phyloP scores from a whole-genome alignment of 2,888 invertebrate genomes.

The Gymnoscelis rufifasciata region DNA sequence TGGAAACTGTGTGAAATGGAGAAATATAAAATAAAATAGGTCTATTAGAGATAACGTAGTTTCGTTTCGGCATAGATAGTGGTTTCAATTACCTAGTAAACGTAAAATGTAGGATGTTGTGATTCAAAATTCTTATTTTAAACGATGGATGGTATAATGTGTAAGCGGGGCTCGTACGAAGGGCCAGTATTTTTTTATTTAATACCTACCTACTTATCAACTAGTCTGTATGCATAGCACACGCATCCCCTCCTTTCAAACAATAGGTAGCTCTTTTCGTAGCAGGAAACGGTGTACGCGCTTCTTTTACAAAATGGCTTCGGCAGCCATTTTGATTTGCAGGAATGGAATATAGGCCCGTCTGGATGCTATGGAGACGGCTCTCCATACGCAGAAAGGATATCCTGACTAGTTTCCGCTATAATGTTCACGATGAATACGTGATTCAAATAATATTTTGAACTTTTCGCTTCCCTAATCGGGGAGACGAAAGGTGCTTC shows the following conservation, averaged over 20 bases:
- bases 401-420: constrained; percentile 68
- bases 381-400: constrained; percentile 65
- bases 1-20: too few species aligned
- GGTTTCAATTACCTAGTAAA: too few species aligned
- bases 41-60: too few species aligned
- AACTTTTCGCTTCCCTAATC: constrained; percentile 40
- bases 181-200: constrained; percentile 52
- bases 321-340: constrained; percentile 57
- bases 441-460: constrained; percentile 46
- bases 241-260: constrained; percentile 65
- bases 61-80: too few species aligned
- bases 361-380: constrained; percentile 68
- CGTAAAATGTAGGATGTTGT: too few species aligned
- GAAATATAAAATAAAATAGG: too few species aligned
- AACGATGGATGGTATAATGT: background rate
- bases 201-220: constrained; percentile 49
- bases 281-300: constrained; percentile 75
- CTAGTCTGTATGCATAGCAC: constrained; percentile 60
- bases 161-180: background rate
- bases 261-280: constrained; percentile 73
- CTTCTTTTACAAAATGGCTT: constrained; percentile 54
- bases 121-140: background rate
- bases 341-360: constrained; percentile 56
- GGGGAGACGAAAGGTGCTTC: constrained; percentile 33
- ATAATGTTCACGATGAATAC: constrained; percentile 31